Evolutionary conservation across 2,888 invertebrate species (phyloP), one percentile per base, ranked within the genome.

Genomic region (Aelia acuminata): DNA sequence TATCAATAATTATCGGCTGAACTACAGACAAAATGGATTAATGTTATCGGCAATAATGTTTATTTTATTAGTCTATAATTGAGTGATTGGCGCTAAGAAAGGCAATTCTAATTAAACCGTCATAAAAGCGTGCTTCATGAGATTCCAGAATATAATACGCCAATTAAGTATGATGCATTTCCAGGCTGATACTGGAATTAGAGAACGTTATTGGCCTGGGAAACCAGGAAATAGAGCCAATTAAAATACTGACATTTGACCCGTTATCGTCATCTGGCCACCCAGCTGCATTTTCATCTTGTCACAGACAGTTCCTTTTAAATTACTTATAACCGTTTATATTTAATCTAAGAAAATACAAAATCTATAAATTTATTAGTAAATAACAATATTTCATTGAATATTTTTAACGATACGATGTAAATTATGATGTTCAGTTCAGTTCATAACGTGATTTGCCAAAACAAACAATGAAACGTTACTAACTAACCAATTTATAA

Each of bases 141-240:
- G 31, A 31, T 63, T 63, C 63, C 18, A 70, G 31, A 35, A 31
- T 22, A 35, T 70, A 35, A 70, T 57, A 35, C 31, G 63, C 63
- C 31, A 7, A 35, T 70, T 70, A 35, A 70, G 63, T 35, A 70
- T 70, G 63, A 35, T 70, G 63, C 31, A 70, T 70, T 70, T 70
- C 20, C 63, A 70, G 63, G 1, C 63, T 10, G 57, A 35, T 1
- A 20, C 63, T 35, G 63, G 0, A 80, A 43, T 43, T 80, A 47
- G 43, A 4, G 22, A 3, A 22, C 80, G 43, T 80, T 80, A 80
- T 80, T 80, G 80, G n/a, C 80, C 43, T 80, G 80, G 43, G 80
- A 80, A 80, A 80, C 80, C 43, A 80, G 80, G 43, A 80, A 43
- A 39, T 80, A 43, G 43, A 39, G 80, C 43, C 80, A 43, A 80